Evolutionary conservation across 2,888 invertebrate genomes (phyloP), one percentile per base, ranked within the genome.

Genomic region (Deroplatys truncata): DNA sequence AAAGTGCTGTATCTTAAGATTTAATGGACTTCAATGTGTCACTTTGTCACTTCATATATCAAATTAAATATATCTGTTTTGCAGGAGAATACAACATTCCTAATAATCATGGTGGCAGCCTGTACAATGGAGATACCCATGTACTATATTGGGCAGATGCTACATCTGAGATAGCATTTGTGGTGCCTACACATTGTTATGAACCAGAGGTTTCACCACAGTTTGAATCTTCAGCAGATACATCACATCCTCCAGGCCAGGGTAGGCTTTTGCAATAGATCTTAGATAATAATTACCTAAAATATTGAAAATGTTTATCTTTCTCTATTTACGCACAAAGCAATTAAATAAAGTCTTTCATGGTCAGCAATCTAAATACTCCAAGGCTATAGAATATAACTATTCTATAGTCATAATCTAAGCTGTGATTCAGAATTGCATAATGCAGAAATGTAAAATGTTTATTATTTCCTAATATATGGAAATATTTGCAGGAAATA

Each of bases 131-230:
- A 0, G 95, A 96, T 89, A 96, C 96, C 90, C 96, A 97, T 93
- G 96, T 98, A 5, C 94, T 99, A 1, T 99, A 99, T 93, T 99
- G 99, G 99, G 97, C 98, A 2, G 99, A 99, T 93, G 97, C 98
- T 0, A 97, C 97, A 87, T 97, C 98, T 7, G 99, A 99, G 94
- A 96, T 99, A 89, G 98, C 99, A 2, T 99, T 99, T 94, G 96
- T 99, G 28, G 97, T 99, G 88, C 99, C 99, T 0, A 95, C 95
- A 2, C 84, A 83, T 20, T 82, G 28, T 86, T 25, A 31, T 82
- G 84, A 82, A 56, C 29, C 28, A 28, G 89, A 89, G 43, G 82
- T 35, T 9, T 83, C 88, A 88, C 84, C 89, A 4, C 87, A 84
- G 83, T 82, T 85, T 82, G 89, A 89, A 82, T 85, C 89, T 72